These are phyloP conservation scores for Wiebesia pumilae DNA, from an alignment of 1,140 invertebrate genomes.

Conservation along the genomic window DNA sequence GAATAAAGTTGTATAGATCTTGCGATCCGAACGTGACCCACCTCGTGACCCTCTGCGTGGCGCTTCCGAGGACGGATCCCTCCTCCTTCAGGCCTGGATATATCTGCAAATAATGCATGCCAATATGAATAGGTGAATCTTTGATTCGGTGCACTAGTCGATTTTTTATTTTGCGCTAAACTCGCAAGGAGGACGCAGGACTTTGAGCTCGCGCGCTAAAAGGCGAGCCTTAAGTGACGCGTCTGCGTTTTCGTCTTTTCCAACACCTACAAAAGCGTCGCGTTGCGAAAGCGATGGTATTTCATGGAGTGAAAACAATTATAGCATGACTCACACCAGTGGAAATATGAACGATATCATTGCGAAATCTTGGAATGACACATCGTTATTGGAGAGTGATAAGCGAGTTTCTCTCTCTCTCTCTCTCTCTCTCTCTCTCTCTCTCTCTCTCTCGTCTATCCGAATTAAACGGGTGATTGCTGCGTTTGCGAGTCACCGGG, in stretches of 20 bases:
- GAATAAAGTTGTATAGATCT: neutral
- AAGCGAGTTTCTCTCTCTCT: neutral
- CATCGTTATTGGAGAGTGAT: neutral
- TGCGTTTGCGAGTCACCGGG: too few species aligned
- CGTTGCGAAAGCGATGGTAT: neutral
- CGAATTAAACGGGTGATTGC: too few species aligned
- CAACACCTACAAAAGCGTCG: too few species aligned
- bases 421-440: neutral
- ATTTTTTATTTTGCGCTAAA: too few species aligned
- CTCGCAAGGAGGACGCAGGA: too few species aligned
- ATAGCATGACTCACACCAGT: neutral
- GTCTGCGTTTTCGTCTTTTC: too few species aligned
- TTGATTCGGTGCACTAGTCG: neutral
- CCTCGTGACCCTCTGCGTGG: constrained; percentile 72
- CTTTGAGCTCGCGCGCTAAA: too few species aligned
- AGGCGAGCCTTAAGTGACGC: too few species aligned
- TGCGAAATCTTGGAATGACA: neutral
- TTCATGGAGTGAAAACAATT: neutral
- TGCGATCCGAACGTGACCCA: constrained; percentile 45
- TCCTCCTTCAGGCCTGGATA: constrained; percentile 71
- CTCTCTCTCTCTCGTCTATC: too few species aligned
- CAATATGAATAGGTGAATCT: neutral
- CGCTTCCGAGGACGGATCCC: constrained; percentile 68
- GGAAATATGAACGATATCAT: neutral
- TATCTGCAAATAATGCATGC: constrained; percentile 64